Evolutionary conservation across 2,888 invertebrate species (phyloP).

Genomic region (Saturnia japonica): DNA sequence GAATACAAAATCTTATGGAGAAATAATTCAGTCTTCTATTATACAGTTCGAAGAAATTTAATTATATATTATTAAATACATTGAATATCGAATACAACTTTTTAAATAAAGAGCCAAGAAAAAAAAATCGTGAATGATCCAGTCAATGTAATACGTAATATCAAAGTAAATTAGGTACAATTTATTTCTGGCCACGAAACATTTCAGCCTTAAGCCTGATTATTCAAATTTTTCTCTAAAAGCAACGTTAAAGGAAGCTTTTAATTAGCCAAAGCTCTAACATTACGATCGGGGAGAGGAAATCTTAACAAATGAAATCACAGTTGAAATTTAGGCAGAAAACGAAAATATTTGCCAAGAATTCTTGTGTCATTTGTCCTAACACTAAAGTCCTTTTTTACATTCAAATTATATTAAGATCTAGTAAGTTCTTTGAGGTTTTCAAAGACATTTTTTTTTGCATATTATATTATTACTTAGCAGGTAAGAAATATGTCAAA

Average conservation of each 20-base stretch:
- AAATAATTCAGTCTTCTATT: no score
- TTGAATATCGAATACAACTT: no score
- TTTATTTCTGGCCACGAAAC: slow-evolving; percentile 10
- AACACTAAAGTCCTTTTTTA: neutral
- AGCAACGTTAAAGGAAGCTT: slow-evolving; percentile 13
- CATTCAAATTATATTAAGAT: neutral
- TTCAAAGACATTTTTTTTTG: no score
- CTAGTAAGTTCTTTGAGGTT: no score
- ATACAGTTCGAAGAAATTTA: no score
- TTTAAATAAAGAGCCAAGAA: no score
- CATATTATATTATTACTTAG: no score
- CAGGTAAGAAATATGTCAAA: no score
- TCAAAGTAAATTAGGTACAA: slow-evolving; percentile 1
- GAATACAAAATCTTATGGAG: no score
- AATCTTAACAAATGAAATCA: slow-evolving; percentile 14
- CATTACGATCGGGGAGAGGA: slow-evolving; percentile 10
- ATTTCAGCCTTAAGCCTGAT: neutral
- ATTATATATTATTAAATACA: no score
- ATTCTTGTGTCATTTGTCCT: neutral
- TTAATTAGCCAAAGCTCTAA: slow-evolving; percentile 18
- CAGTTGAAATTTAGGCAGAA: slow-evolving; percentile 16
- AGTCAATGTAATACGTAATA: neutral
- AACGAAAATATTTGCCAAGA: slow-evolving; percentile 10
- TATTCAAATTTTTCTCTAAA: slow-evolving; percentile 11
- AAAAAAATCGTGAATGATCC: no score